Percentiles rank a stretch among this genome's conserved stretches.
phyloP scores from a whole-genome alignment of 1,140 invertebrate genomes.

The Pectinophora gossypiella region DNA sequence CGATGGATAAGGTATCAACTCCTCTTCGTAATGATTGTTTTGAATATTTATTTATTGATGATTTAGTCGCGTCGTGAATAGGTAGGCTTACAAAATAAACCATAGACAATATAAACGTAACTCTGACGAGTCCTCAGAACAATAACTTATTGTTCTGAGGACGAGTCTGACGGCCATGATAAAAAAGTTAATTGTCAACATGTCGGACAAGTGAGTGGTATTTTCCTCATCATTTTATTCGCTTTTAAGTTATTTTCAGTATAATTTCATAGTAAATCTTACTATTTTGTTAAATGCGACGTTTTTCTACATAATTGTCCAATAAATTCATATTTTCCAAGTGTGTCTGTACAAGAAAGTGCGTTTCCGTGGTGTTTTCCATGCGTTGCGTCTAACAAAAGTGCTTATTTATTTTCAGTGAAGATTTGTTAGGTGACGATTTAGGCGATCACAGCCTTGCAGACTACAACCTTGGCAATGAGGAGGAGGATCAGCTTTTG shows the following conservation, averaged over 20 bases:
- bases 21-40: too few relatives aligned
- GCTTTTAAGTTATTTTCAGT: not conserved
- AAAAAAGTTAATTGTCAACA: constrained; percentile 51
- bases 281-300: not conserved
- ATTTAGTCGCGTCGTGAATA: too few relatives aligned
- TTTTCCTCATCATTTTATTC: constrained; percentile 23
- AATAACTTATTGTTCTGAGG: too few relatives aligned
- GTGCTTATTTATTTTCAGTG: constrained; percentile 47
- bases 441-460: constrained; percentile 66
- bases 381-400: not conserved
- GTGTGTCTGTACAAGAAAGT: not conserved
- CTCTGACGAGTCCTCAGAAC: too few relatives aligned
- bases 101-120: too few relatives aligned
- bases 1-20: too few relatives aligned
- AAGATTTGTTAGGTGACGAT: constrained; percentile 65
- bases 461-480: constrained; percentile 66
- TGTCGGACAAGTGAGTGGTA: constrained; percentile 70
- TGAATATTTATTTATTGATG: too few relatives aligned
- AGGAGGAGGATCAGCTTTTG: constrained; percentile 63
- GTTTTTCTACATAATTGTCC: not conserved
- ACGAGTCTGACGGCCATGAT: too few relatives aligned
- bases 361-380: not conserved
- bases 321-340: not conserved
- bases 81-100: too few relatives aligned
- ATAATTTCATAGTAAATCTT: not conserved